Evolutionary conservation across 1,140 invertebrate genomes (phyloP).

Genomic region (Pinna nobilis): DNA sequence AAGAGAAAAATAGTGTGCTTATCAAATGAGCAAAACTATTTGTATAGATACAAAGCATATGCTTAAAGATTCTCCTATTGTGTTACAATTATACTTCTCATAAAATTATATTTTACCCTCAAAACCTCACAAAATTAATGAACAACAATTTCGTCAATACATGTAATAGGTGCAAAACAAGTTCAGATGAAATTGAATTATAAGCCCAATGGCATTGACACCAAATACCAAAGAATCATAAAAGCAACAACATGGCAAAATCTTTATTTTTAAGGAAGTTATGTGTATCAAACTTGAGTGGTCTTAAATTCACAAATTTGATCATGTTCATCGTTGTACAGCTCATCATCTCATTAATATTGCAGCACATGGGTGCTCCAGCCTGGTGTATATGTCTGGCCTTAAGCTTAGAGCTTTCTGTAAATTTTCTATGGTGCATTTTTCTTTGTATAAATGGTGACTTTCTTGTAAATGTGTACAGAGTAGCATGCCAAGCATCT

Average conservation of each 20-base stretch:
- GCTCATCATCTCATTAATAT: slow-evolving; percentile 10
- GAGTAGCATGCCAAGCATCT: slow-evolving; percentile 20
- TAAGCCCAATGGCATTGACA: no score
- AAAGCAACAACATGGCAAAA: no score
- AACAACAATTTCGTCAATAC: not conserved
- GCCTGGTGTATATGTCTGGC: not conserved
- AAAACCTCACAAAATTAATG: not conserved
- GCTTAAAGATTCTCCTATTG: no score
- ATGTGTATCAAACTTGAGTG: slow-evolving; percentile 3
- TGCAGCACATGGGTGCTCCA: slow-evolving; percentile 6
- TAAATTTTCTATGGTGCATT: slow-evolving; percentile 21
- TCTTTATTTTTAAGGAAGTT: not conserved
- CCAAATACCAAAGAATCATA: no score
- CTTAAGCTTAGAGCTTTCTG: slow-evolving; percentile 19
- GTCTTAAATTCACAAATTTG: not conserved
- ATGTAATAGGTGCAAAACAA: not conserved
- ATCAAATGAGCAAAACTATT: not conserved
- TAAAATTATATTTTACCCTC: not conserved
- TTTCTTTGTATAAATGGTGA: not conserved
- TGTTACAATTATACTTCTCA: not conserved
- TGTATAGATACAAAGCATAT: not conserved
- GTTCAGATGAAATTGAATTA: no score
- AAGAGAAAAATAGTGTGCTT: not conserved
- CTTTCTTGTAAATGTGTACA: slow-evolving; percentile 13
- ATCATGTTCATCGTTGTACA: slow-evolving; percentile 9